Evolutionary conservation across 2,797 vertebrate species (phyloP).

Genomic region (Lepilemur septentrionalis): DNA sequence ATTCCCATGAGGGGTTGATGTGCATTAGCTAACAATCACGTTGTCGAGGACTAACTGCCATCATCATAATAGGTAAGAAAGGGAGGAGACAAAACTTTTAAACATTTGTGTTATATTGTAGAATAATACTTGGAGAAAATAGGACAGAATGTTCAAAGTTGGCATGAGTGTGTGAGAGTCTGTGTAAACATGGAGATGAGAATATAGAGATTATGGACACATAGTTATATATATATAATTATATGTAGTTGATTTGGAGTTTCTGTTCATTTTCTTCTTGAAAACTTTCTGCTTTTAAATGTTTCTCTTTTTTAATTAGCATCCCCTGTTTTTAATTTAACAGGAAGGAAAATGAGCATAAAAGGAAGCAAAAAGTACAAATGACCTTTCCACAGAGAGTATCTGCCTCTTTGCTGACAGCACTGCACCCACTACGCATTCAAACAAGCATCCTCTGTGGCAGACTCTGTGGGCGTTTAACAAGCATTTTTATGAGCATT

Average conservation of each 20-base stretch:
- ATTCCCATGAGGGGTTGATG: neutral
- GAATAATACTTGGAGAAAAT: neutral
- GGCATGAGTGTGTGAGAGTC: neutral
- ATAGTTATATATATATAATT: neutral
- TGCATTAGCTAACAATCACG: neutral
- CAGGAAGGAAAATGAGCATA: neutral
- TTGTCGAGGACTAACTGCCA: neutral
- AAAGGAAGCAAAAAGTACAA: neutral
- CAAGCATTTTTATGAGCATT: constrained; percentile 15
- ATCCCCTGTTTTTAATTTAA: neutral
- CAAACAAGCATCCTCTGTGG: neutral
- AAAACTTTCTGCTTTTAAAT: constrained; percentile 7
- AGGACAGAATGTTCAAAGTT: neutral
- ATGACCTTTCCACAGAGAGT: neutral
- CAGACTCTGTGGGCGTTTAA: neutral
- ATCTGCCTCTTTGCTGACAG: neutral
- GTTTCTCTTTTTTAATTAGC: neutral
- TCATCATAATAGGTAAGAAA: neutral
- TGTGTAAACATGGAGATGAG: neutral
- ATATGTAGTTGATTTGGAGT: neutral
- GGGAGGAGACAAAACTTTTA: neutral
- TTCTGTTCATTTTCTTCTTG: neutral
- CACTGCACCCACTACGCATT: neutral
- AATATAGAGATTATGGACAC: neutral
- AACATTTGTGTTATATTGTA: neutral